Percentiles rank a stretch among this genome's conserved stretches.
phyloP scores from a whole-genome alignment of 2,888 invertebrate genomes.

The Emesis furor region DNA sequence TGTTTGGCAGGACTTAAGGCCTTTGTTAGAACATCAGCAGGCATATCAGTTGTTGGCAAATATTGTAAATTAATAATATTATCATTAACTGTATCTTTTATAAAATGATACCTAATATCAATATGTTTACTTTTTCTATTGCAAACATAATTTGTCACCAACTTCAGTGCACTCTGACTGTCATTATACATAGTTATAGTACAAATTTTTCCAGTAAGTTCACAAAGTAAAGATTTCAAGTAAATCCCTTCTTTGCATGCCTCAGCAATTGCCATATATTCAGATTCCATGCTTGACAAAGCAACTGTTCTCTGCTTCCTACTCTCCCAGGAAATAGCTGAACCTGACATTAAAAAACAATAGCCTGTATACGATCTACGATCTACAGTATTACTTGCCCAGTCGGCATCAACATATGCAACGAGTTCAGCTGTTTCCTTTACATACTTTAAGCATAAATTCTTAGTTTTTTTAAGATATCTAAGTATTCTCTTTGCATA shows the following conservation, averaged over 20 bases:
- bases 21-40: too few relatives aligned
- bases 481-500: not conserved
- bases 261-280: not conserved
- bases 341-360: not conserved
- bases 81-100: too few relatives aligned
- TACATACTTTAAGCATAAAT: not conserved
- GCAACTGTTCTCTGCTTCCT: not conserved
- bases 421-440: not conserved
- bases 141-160: not conserved
- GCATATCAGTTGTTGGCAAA: too few relatives aligned
- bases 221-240: not conserved
- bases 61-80: too few relatives aligned
- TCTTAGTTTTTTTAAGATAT: constrained; percentile 3
- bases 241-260: not conserved
- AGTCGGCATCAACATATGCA: not conserved
- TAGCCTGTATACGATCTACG: not conserved
- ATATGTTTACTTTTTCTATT: constrained; percentile 13
- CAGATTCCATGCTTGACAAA: not conserved
- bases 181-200: not conserved
- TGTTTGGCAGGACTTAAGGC: too few relatives aligned
- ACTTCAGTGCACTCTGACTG: not conserved
- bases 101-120: not conserved
- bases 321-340: not conserved
- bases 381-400: not conserved
- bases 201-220: not conserved